Base-by-base conservation (phyloP, 2,797 vertebrate species). In the Mastacembelus armatus region DNA sequence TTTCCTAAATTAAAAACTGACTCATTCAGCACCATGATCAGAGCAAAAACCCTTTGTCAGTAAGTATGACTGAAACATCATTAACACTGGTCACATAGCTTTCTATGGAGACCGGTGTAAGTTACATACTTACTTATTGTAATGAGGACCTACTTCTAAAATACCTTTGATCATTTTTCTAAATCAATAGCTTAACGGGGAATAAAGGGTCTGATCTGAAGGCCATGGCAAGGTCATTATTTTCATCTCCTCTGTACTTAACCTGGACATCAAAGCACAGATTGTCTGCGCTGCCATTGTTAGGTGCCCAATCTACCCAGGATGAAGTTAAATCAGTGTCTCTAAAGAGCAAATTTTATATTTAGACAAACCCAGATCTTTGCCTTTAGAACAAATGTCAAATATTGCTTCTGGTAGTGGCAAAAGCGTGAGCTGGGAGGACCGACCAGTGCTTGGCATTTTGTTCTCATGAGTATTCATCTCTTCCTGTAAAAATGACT, bases 401-500 rank as follows among this genome's bases (percentile, higher is more conserved):
- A 80, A 78, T 40, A 33, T 39, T 77, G 84, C 74, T 86, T 50
- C 58, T 65, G 77, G 79, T 75, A 59, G 66, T 35, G 36, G 43
- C 19, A 15, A 43, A 62, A 69, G 39, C 18, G 5, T 2, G 27
- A 49, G 54, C 33, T 67, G 54, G 43, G 66, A 58, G 55, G 52
- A 50, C 19, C 40, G 7, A 73, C 48, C 76, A 55, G 9, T 16
- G 60, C 66, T 73, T 87, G 86, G 86, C 90, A 88, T 90, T 88
- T 87, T 76, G 71, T 76, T 77, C 81, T 84, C 71, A 69, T 74
- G 79, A 76, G 81, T 67, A 80, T 85, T 85, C 77, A 88, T 80
- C 59, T 61, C 71, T 55, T 49, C 27, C 39, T 79, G 64, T 52
- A 58, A 61, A 64, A n/a, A 81, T 71, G 19, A 79, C 54, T 39